phyloP scores from a whole-genome alignment of 2,888 invertebrate genomes.

The Blastobasis adustella region DNA sequence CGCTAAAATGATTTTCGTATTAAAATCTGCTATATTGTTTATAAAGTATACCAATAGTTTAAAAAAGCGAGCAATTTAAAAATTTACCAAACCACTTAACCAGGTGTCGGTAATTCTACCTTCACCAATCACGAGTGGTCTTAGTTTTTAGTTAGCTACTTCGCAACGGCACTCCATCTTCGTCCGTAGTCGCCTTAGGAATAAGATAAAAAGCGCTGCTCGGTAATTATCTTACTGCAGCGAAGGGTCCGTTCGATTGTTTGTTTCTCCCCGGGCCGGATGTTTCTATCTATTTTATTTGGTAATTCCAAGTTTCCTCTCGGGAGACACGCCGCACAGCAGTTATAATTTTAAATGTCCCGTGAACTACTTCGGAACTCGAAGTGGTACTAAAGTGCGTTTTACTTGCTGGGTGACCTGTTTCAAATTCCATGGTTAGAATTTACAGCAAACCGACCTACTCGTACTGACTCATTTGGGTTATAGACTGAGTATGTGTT shows the following conservation, averaged over 20 bases:
- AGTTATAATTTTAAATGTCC: no score
- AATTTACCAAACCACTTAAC: neutral
- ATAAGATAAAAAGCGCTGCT: constrained; percentile 29
- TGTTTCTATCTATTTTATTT: constrained; percentile 45
- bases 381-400: no score
- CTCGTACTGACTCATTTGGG: neutral
- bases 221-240: constrained; percentile 51
- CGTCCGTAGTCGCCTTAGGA: constrained; percentile 27
- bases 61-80: no score
- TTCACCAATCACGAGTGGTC: constrained; percentile 21
- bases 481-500: no score
- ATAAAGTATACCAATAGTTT: no score
- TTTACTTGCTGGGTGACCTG: neutral
- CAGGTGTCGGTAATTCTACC: constrained; percentile 22
- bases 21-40: no score
- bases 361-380: no score
- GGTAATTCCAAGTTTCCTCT: constrained; percentile 23
- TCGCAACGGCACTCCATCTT: constrained; percentile 27
- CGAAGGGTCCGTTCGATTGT: constrained; percentile 53
- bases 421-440: constrained; percentile 2
- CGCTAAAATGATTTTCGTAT: no score
- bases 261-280: constrained; percentile 58
- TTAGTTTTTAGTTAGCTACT: no score
- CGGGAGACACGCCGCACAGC: neutral
- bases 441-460: neutral